phyloP scores from a whole-genome alignment of 2,113 vertebrate species.

The Psilopogon haemacephalus region DNA sequence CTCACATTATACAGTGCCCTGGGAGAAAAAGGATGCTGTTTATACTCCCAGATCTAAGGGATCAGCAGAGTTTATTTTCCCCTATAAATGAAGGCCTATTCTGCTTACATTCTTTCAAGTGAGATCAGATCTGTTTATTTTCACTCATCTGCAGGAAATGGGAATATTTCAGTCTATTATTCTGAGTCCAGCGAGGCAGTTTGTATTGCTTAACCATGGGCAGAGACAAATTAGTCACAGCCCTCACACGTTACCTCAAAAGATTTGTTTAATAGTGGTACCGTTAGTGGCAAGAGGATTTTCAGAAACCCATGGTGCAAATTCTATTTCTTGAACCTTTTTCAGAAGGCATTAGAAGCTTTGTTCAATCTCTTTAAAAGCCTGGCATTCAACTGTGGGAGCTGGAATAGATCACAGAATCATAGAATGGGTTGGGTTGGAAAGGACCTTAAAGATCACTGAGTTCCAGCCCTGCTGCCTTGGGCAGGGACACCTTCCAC shows the following conservation, averaged over 20 bases:
- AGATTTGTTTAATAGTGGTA: not conserved
- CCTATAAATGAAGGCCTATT: constrained; percentile 30
- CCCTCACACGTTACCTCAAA: not conserved
- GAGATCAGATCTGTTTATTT: constrained; percentile 60
- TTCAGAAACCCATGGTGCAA: not conserved
- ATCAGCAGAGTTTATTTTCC: constrained; percentile 63
- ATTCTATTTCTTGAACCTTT: not conserved
- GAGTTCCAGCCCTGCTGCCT: too few relatives aligned
- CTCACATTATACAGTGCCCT: constrained; percentile 19
- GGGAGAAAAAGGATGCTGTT: constrained; percentile 43
- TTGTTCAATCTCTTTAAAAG: not conserved
- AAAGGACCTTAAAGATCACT: too few relatives aligned
- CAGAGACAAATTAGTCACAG: constrained; percentile 41
- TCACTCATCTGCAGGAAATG: constrained; percentile 60
- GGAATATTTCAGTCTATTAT: constrained; percentile 26
- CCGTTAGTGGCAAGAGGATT: not conserved
- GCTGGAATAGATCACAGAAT: not conserved
- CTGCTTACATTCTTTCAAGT: constrained; percentile 27
- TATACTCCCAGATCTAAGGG: constrained; percentile 14
- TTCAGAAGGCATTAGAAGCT: not conserved
- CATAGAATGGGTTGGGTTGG: too few relatives aligned
- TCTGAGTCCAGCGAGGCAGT: constrained; percentile 1
- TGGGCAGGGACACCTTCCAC: too few relatives aligned
- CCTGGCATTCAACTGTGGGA: not conserved
- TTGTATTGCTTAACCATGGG: constrained; percentile 24